Evolutionary conservation across 2,888 invertebrate genomes (phyloP).

Genomic region (Osmoderma eremita): DNA sequence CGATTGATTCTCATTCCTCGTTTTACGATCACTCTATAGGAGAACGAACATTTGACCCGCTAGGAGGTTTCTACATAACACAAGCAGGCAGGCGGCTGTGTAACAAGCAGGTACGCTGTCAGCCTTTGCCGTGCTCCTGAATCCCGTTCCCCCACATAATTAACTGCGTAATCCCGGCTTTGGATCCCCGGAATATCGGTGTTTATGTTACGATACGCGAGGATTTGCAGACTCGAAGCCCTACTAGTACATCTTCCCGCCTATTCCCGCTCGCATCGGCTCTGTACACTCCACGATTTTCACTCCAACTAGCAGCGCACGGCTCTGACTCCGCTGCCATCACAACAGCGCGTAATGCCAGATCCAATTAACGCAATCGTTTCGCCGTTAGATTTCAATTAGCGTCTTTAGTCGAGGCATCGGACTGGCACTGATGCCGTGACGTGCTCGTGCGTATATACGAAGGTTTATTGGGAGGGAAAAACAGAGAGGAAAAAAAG

Average conservation of each 20-base stretch:
- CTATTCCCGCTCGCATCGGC: too few relatives aligned
- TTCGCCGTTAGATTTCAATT: slow-evolving; percentile 44
- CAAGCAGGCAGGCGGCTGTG: not conserved
- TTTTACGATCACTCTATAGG: not conserved
- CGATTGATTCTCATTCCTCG: slow-evolving; percentile 31
- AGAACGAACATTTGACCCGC: slow-evolving; percentile 10
- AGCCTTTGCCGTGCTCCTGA: slow-evolving; percentile 40
- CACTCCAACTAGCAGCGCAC: too few relatives aligned
- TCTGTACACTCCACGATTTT: too few relatives aligned
- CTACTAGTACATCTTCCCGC: too few relatives aligned
- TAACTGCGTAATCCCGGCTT: slow-evolving; percentile 55
- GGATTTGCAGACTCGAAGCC: slow-evolving; percentile 9
- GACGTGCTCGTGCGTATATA: too few relatives aligned
- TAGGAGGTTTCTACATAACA: not conserved
- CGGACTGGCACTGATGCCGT: slow-evolving; percentile 1
- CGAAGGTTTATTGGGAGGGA: too few relatives aligned
- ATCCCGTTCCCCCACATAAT: slow-evolving; percentile 50
- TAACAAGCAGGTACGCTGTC: not conserved
- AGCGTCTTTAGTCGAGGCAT: slow-evolving; percentile 31
- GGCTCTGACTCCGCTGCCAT: not conserved
- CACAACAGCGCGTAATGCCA: not conserved
- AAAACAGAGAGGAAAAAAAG: too few relatives aligned
- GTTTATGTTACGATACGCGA: slow-evolving; percentile 52
- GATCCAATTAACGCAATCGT: slow-evolving; percentile 42
- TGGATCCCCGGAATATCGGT: slow-evolving; percentile 51